phyloP scores from a whole-genome alignment of 1,140 invertebrate genomes.

The Cherax destructor region DNA sequence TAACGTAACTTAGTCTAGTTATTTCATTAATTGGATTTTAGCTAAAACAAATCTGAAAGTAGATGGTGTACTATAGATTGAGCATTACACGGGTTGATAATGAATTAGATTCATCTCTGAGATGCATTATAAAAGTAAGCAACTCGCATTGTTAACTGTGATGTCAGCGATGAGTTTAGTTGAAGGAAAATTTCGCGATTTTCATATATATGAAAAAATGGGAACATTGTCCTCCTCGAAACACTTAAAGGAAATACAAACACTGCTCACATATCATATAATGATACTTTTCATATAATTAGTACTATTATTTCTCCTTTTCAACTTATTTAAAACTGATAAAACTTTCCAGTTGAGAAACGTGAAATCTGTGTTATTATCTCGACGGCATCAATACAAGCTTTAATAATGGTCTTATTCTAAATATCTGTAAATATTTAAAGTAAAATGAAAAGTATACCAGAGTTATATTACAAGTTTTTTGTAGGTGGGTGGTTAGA shows the following conservation, averaged over 20 bases:
- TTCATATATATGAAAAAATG: not conserved
- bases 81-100: not conserved
- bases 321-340: not conserved
- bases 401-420: too few species aligned
- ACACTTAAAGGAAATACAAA: not conserved
- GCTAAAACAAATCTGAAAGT: not conserved
- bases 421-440: not conserved
- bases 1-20: not conserved
- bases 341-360: not conserved
- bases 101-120: not conserved
- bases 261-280: not conserved
- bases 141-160: conserved; percentile 60
- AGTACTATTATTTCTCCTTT: not conserved
- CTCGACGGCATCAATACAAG: not conserved
- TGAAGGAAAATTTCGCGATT: conserved; percentile 38
- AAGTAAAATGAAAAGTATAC: not conserved
- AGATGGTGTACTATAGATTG: not conserved
- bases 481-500: not conserved
- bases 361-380: not conserved
- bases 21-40: not conserved
- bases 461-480: not conserved
- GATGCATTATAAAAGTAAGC: conserved; percentile 55
- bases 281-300: not conserved
- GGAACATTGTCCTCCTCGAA: not conserved
- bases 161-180: conserved; percentile 43